Percentiles rank a stretch among this genome's conserved stretches.
These are phyloP conservation scores for Haliclystus octoradiatus DNA, from an alignment of 30 jellyfish, hydroid and myxozoan species.

Conservation along the genomic window DNA sequence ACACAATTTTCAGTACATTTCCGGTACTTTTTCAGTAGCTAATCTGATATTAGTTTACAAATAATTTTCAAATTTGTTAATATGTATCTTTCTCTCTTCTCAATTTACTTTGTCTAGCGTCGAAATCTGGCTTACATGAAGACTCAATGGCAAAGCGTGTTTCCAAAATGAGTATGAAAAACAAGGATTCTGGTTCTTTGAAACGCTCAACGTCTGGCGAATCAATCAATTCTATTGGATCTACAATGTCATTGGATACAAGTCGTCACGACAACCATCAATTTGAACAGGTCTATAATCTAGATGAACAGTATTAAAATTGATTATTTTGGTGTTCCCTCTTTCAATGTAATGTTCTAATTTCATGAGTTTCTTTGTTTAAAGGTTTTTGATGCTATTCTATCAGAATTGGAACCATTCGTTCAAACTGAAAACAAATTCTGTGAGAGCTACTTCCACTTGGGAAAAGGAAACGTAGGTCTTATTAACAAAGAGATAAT, in stretches of 20 bases:
- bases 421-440: slow-evolving; percentile 74
- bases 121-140: neutral
- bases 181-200: slow-evolving; percentile 19
- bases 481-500: no score
- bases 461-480: slow-evolving; percentile 34
- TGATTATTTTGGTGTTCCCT: no score
- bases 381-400: slow-evolving; percentile 72
- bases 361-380: no score
- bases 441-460: slow-evolving; percentile 59
- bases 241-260: slow-evolving; percentile 6
- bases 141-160: neutral
- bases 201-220: slow-evolving; percentile 69
- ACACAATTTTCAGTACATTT: no score
- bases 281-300: slow-evolving; percentile 29
- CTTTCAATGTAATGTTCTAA: no score
- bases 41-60: no score
- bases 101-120: no score
- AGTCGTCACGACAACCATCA: slow-evolving; percentile 3
- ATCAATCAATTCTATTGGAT: slow-evolving; percentile 66
- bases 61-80: no score
- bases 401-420: slow-evolving; percentile 84
- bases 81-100: no score
- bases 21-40: no score
- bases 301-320: neutral
- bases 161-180: neutral